These are phyloP conservation scores for Saiga tatarica DNA, from an alignment of 2,113 vertebrate species.

Conservation along the genomic window DNA sequence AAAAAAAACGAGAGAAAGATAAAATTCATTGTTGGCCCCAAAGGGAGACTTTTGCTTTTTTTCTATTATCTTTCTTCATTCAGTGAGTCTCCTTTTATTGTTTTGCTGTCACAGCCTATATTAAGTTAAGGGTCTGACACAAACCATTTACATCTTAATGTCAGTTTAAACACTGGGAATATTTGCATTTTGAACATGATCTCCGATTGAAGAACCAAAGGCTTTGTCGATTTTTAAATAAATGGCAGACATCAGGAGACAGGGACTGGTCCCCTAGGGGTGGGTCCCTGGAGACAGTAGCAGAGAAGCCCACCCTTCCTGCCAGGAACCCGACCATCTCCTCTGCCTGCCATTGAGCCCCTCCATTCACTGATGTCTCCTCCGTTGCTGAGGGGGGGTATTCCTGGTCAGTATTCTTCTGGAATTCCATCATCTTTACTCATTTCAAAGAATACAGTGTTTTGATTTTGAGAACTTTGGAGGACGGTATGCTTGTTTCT, in stretches of 20 bases:
- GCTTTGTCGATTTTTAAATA: background rate
- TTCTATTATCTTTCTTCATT: background rate
- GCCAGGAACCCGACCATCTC: background rate
- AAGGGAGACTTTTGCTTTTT: background rate
- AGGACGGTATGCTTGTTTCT: background rate
- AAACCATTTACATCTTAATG: background rate
- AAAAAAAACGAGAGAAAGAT: background rate
- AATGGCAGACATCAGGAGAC: background rate
- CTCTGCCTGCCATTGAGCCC: no score
- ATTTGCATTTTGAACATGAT: constrained; percentile 1
- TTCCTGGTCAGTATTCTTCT: background rate
- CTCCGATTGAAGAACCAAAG: constrained; percentile 8
- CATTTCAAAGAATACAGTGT: background rate
- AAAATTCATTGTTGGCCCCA: background rate
- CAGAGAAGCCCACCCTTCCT: background rate
- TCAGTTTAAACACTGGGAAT: background rate
- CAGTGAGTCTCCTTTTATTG: background rate
- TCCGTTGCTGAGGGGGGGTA: background rate
- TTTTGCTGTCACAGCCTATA: background rate
- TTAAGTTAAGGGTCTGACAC: background rate
- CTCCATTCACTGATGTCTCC: no score
- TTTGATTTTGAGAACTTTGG: background rate
- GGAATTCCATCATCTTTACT: background rate
- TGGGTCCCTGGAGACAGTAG: background rate
- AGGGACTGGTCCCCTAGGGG: background rate